Base-by-base conservation (phyloP, 2,797 vertebrate genomes). In the Octomys mimax region DNA sequence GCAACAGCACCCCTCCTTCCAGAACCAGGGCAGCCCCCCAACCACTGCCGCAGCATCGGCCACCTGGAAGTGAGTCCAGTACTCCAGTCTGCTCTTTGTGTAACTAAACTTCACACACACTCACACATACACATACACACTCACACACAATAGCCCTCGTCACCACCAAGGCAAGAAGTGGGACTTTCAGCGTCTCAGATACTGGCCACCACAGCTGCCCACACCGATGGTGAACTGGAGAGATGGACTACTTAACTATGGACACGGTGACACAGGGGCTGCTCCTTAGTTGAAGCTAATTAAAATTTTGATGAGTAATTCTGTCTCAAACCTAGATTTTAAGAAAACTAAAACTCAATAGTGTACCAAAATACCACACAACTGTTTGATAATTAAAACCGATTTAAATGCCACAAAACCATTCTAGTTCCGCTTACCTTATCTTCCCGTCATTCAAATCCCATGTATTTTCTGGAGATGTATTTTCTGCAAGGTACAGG, bases 341-440 rank as follows among this genome's bases (percentile, higher is more conserved):
- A 1, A 28, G 73, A 71, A 94, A 71, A 26, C 64, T 49, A 87
- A 90, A 94, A 39, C 52, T 88, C 64, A 26, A 86, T 91, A 87
- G 31, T 52, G 61, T 16, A 46, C 28, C 19, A 89, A 91, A 82
- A 46, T 79, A 81, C 8, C 10, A 85, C 4, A 1, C 24, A 86
- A 95, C 92, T 81, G 83, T 92, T 81, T 79, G 42, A 79, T 80
- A 87, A 33, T 91, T 31, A 62, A 79, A 92, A 49, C n/a, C 46
- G 13, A 66, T 80, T 94, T 80, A 93, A 95, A 61, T 75, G 22
- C 86, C 52, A 89, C n/a, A 80, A 75, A 94, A 13, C 13, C 10
- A 54, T 22, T 22, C 31, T 28, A 81, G 19, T 68, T 89, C 82
- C 7, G 68, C 52, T 87, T 68, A 33, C 11, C 85, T 91, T 62